Evolutionary conservation across 1,140 invertebrate species (phyloP).

Genomic region (Paralvinella palmiformis): DNA sequence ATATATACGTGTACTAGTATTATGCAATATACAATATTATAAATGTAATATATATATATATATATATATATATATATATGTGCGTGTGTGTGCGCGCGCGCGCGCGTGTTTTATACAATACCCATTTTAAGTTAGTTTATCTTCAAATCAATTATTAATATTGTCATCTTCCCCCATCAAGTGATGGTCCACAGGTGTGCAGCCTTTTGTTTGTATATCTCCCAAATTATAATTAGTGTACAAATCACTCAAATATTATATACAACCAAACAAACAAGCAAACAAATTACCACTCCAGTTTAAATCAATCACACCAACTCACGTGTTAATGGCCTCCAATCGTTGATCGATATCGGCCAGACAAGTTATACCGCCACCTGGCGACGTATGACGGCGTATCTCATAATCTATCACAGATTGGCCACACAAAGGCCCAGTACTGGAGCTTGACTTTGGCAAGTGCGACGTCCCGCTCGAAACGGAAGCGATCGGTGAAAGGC

Average conservation of each 20-base stretch:
- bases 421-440: constrained; percentile 32
- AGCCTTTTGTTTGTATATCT: background rate
- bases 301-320: constrained; percentile 17
- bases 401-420: constrained; percentile 31
- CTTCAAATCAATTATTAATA: too few relatives aligned
- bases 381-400: constrained; percentile 24
- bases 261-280: background rate
- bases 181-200: background rate
- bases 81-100: too few relatives aligned
- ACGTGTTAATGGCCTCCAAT: constrained; percentile 37
- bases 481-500: constrained; percentile 32
- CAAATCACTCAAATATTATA: background rate
- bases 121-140: too few relatives aligned
- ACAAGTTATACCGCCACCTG: constrained; percentile 24
- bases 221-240: background rate
- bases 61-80: too few relatives aligned
- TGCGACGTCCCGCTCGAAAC: constrained; percentile 32
- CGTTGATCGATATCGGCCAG: constrained; percentile 34
- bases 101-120: too few relatives aligned
- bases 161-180: too few relatives aligned
- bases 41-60: too few relatives aligned
- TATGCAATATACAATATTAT: background rate
- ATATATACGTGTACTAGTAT: background rate
- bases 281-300: background rate
- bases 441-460: constrained; percentile 38